phyloP scores from a whole-genome alignment of 2,113 vertebrate genomes.

The Coregonus clupeaformis region DNA sequence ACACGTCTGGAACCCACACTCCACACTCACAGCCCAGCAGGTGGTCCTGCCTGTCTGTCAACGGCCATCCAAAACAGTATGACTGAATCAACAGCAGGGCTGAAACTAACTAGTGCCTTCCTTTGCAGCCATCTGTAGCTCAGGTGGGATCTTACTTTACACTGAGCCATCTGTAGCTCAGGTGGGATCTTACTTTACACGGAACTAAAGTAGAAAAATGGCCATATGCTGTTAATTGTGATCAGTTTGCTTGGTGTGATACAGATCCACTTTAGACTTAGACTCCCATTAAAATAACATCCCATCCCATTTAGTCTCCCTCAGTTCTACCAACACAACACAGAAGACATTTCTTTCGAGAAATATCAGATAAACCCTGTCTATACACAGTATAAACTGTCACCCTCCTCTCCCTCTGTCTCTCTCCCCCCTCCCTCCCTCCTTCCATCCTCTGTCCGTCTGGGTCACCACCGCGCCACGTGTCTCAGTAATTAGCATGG shows the following conservation, averaged over 20 bases:
- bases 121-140: slow-evolving; percentile 38
- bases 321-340: too few relatives aligned
- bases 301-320: too few relatives aligned
- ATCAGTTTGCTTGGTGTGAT: too few relatives aligned
- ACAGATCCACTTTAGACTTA: too few relatives aligned
- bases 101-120: slow-evolving; percentile 3
- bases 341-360: too few relatives aligned
- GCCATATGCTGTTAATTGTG: too few relatives aligned
- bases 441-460: slow-evolving; percentile 16
- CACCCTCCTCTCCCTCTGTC: neutral
- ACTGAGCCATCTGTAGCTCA: slow-evolving; percentile 35
- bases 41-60: slow-evolving; percentile 49
- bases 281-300: too few relatives aligned
- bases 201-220: too few relatives aligned
- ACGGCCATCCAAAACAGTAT: slow-evolving; percentile 28
- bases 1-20: slow-evolving; percentile 1
- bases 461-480: slow-evolving; percentile 61
- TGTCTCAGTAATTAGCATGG: slow-evolving; percentile 72
- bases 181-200: slow-evolving; percentile 39
- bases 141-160: slow-evolving; percentile 43
- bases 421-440: neutral
- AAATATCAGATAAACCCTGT: too few relatives aligned
- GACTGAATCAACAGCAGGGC: slow-evolving; percentile 41
- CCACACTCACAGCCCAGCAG: slow-evolving; percentile 43
- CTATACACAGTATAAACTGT: neutral